Percentiles rank a stretch among this genome's conserved stretches.
Evolutionary conservation across 1,140 invertebrate genomes (phyloP).

Genomic region (Drosophila equinoxialis): DNA sequence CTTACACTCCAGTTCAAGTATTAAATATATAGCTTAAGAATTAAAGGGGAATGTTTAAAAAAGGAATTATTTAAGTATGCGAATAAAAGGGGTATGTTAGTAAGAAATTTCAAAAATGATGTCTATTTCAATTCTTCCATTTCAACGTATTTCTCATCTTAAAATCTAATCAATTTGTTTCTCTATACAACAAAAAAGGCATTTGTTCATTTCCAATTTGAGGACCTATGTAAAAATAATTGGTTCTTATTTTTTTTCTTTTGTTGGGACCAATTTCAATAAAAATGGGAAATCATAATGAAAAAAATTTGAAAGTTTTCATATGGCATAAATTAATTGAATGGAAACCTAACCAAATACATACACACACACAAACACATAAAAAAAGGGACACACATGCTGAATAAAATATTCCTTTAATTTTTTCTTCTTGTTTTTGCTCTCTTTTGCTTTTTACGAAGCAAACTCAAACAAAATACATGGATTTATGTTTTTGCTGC

Average conservation of each 20-base stretch:
- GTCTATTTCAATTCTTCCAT: not conserved
- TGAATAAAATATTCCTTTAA: slow-evolving; percentile 12
- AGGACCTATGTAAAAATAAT: not conserved
- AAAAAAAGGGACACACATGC: slow-evolving; percentile 26
- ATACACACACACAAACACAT: not conserved
- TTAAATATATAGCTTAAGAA: no score
- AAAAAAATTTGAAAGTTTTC: slow-evolving; percentile 33
- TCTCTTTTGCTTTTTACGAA: slow-evolving; percentile 7
- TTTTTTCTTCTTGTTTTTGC: slow-evolving; percentile 1
- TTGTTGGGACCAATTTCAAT: slow-evolving; percentile 23
- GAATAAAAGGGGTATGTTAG: not conserved
- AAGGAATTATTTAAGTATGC: no score
- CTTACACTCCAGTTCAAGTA: no score
- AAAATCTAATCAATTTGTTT: slow-evolving; percentile 2
- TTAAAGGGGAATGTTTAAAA: no score
- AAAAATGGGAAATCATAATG: slow-evolving; percentile 20
- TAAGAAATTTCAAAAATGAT: no score
- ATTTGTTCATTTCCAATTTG: not conserved
- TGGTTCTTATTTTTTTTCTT: not conserved
- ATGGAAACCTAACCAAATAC: slow-evolving; percentile 20
- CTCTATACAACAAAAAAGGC: no score
- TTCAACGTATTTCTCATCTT: not conserved
- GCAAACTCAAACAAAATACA: slow-evolving; percentile 41
- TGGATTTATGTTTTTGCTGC: slow-evolving; percentile 29
- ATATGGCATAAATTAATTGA: slow-evolving; percentile 52